A percentile compares a stretch with the other conserved stretches of the same genome.
These are phyloP conservation scores for Porites evermanni DNA, from an alignment of 92 coral and sea anemone genomes.

Conservation along the genomic window DNA sequence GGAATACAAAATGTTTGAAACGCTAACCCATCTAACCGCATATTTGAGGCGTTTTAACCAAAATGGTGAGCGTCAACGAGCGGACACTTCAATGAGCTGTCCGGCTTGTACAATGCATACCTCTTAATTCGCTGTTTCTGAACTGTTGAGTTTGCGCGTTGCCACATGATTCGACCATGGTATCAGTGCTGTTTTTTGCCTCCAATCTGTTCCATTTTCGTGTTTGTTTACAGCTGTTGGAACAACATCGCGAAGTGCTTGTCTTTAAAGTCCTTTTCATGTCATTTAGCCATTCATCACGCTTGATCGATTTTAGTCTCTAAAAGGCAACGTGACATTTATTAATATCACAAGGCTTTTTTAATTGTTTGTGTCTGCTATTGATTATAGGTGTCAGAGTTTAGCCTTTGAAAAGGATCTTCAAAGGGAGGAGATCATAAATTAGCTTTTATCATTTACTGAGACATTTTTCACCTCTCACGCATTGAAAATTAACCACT, in stretches of 20 bases:
- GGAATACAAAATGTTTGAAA: background rate
- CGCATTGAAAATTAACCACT: conserved; percentile 5
- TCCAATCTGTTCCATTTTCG: background rate
- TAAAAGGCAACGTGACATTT: conserved; percentile 48
- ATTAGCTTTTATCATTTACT: conserved; percentile 34
- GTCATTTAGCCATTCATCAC: conserved; percentile 1
- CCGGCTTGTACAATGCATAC: background rate
- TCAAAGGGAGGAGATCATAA: background rate
- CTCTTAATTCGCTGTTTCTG: conserved; percentile 14
- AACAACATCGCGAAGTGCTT: conserved; percentile 13
- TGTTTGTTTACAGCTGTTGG: background rate
- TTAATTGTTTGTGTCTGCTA: conserved; percentile 43
- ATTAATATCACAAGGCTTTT: conserved; percentile 47
- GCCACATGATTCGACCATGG: conserved; percentile 17
- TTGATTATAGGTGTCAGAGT: conserved; percentile 23
- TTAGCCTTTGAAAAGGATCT: conserved; percentile 24
- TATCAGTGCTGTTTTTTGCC: conserved; percentile 5
- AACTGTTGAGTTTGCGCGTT: background rate
- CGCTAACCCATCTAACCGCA: conserved; percentile 11
- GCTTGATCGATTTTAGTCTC: background rate
- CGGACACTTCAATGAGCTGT: background rate
- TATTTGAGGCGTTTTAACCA: background rate
- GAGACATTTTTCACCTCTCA: conserved; percentile 3
- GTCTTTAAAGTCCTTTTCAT: background rate
- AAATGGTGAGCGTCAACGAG: background rate